These are phyloP conservation scores for Chrosomus eos DNA, from an alignment of 2,797 vertebrate genomes.

Conservation along the genomic window DNA sequence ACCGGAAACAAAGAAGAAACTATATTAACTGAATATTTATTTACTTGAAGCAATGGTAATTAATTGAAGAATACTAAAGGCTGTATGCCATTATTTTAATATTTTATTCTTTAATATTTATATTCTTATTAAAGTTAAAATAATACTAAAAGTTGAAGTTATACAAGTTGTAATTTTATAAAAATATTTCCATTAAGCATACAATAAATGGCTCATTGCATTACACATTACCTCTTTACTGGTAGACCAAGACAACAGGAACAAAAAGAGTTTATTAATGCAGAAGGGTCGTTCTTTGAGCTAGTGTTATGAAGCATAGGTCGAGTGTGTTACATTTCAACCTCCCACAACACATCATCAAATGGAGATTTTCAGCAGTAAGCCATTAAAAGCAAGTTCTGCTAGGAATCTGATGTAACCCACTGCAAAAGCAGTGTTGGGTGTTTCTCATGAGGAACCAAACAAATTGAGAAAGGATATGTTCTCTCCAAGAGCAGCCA, in stretches of 20 bases:
- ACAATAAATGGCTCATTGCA: conserved; percentile 76
- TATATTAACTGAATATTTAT: not conserved
- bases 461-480: conserved; percentile 64
- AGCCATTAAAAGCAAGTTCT: conserved; percentile 29
- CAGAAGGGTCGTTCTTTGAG: not conserved
- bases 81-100: not conserved
- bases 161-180: not conserved
- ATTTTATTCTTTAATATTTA: not conserved
- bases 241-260: conserved; percentile 8
- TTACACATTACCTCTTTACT: conserved; percentile 68
- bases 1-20: not conserved
- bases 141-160: not conserved
- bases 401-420: conserved; percentile 51
- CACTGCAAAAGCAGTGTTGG: conserved; percentile 37
- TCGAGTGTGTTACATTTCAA: conserved; percentile 10
- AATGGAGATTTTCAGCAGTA: conserved; percentile 28
- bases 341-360: conserved; percentile 29
- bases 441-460: conserved; percentile 8
- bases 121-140: not conserved
- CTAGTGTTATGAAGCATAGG: not conserved
- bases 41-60: not conserved
- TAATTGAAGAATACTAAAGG: not conserved
- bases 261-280: not conserved
- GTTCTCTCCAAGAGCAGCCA: conserved; percentile 64
- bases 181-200: not conserved